Evolutionary conservation across 2,888 invertebrate species (phyloP).

Genomic region (Platycnemis pennipes): DNA sequence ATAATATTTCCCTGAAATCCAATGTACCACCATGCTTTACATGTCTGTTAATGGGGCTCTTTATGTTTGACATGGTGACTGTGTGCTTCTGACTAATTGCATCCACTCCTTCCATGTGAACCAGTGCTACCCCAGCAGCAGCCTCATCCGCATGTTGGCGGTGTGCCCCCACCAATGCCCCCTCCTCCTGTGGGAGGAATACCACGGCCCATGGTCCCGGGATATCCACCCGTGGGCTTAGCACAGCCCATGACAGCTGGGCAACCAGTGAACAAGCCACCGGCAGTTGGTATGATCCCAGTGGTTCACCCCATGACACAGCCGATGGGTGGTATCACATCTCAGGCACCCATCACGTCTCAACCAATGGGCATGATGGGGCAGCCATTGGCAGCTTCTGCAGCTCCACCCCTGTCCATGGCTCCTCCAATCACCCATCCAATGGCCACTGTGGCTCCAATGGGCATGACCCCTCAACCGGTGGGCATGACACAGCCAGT

Average conservation of each 20-base stretch:
- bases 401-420: constrained; percentile 45
- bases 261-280: constrained; percentile 70
- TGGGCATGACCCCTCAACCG: not conserved
- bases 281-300: constrained; percentile 58
- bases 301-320: constrained; percentile 37
- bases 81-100: not conserved
- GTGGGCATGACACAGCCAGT: constrained; percentile 35
- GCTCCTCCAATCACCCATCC: constrained; percentile 18
- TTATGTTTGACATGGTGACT: not conserved
- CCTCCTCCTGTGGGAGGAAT: constrained; percentile 48
- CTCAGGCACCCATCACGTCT: not conserved
- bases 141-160: constrained; percentile 29
- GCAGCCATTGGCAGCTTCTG: constrained; percentile 69
- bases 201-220: constrained; percentile 69
- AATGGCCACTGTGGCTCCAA: not conserved
- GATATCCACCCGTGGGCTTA: constrained; percentile 71
- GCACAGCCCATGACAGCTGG: constrained; percentile 69
- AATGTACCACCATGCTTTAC: no score
- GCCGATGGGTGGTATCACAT: constrained; percentile 60
- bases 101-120: not conserved
- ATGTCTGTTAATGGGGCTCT: no score
- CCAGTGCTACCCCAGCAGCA: constrained; percentile 55
- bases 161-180: constrained; percentile 64
- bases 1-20: no score
- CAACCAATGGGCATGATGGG: constrained; percentile 55